phyloP scores from a whole-genome alignment of 1,140 invertebrate genomes.

The Solen grandis region DNA sequence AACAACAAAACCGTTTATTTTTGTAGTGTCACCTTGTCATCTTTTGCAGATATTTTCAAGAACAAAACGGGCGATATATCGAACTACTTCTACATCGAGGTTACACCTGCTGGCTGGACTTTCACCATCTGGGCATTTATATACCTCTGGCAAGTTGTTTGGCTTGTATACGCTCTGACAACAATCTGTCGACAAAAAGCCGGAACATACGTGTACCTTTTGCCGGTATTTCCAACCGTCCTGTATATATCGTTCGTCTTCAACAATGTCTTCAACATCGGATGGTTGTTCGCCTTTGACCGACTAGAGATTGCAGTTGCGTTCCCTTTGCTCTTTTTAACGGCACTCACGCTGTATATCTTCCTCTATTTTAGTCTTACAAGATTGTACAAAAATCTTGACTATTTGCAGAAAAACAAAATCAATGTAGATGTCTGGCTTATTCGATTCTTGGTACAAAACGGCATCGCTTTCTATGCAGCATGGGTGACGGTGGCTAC shows the following conservation, averaged over 20 bases:
- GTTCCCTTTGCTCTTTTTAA: constrained; percentile 58
- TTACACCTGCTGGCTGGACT: constrained; percentile 75
- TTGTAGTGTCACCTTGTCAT: neutral
- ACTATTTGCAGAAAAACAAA: constrained; percentile 56
- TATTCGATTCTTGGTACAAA: constrained; percentile 74
- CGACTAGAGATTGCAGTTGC: constrained; percentile 56
- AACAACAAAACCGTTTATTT: neutral
- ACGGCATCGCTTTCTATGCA: constrained; percentile 77
- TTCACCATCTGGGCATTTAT: constrained; percentile 78
- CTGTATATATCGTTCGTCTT: constrained; percentile 66
- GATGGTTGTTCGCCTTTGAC: constrained; percentile 77
- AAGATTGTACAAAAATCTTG: constrained; percentile 58
- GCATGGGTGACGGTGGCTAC: constrained; percentile 76
- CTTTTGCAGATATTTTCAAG: constrained; percentile 68
- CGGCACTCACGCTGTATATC: constrained; percentile 66
- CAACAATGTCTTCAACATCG: constrained; percentile 67
- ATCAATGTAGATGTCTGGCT: constrained; percentile 68
- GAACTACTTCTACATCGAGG: constrained; percentile 62
- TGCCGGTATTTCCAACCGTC: constrained; percentile 58
- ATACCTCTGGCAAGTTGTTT: constrained; percentile 71
- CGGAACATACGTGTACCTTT: constrained; percentile 64
- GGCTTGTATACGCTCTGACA: constrained; percentile 67
- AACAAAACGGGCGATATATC: constrained; percentile 69
- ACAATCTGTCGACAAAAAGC: constrained; percentile 64
- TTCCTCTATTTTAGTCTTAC: constrained; percentile 63